Percentiles rank a stretch among this genome's conserved stretches.
Conservation (phyloP, 2,888 invertebrate species). For the Diachrysia chrysitis region DNA sequence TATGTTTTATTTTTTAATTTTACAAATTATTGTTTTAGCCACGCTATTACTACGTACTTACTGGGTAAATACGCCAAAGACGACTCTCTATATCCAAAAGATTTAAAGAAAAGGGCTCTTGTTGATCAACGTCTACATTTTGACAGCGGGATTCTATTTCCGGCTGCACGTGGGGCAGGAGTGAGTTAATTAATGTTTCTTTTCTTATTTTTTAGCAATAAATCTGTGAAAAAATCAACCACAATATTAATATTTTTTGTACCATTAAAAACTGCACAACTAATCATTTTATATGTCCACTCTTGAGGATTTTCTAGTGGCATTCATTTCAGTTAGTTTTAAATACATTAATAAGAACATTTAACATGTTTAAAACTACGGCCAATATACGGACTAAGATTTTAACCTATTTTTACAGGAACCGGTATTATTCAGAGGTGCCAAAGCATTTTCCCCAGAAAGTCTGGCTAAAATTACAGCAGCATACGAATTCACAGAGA, state of each 20-base stretch:
- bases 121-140: constrained; percentile 89
- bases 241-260: too few relatives aligned
- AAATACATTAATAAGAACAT: too few relatives aligned
- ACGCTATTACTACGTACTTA: constrained; percentile 89
- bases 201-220: too few relatives aligned
- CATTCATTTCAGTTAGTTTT: too few relatives aligned
- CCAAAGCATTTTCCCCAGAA: constrained; percentile 62
- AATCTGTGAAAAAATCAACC: too few relatives aligned
- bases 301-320: too few relatives aligned
- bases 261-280: too few relatives aligned
- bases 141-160: constrained; percentile 87
- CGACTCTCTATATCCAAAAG: constrained; percentile 88
- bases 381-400: too few relatives aligned
- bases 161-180: constrained; percentile 72
- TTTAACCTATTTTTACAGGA: constrained; percentile 57
- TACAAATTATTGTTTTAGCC: constrained; percentile 32
- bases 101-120: constrained; percentile 82
- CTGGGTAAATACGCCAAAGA: constrained; percentile 88
- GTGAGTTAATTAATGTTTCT: constrained; percentile 54
- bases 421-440: constrained; percentile 66
- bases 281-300: too few relatives aligned
- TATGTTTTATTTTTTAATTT: background rate
- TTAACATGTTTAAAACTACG: too few relatives aligned
- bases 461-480: constrained; percentile 64
- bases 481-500: constrained; percentile 82